Percentiles rank a stretch among this genome's conserved stretches.
Evolutionary conservation across 1,140 invertebrate genomes (phyloP).

Genomic region (Trachelipus rathkii): DNA sequence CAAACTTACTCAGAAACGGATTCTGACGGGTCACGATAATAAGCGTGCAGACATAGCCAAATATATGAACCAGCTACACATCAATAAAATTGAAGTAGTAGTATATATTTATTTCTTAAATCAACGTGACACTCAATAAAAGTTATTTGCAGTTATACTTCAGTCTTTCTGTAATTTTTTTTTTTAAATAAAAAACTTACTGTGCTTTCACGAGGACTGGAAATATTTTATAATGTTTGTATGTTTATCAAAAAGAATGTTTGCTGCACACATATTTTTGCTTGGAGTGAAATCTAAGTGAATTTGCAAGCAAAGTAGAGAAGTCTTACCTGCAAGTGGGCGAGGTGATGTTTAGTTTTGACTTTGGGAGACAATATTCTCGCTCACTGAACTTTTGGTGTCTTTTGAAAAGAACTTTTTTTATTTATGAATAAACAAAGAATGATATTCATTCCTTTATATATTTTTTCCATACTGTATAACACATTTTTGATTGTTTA

Average conservation of each 20-base stretch:
- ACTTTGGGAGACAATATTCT: background rate
- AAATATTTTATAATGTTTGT: background rate
- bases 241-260: too few relatives aligned
- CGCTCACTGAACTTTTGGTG: background rate
- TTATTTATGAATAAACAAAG: background rate
- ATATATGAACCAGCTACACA: background rate
- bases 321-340: too few relatives aligned
- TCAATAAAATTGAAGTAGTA: background rate
- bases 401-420: too few relatives aligned
- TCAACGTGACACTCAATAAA: background rate
- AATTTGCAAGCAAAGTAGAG: background rate
- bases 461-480: background rate
- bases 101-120: background rate
- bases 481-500: too few relatives aligned
- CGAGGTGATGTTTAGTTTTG: background rate
- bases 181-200: background rate
- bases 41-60: background rate
- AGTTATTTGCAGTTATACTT: background rate
- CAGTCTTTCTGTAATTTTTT: background rate
- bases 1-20: background rate
- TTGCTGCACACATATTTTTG: background rate
- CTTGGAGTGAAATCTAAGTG: background rate
- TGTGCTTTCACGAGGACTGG: background rate
- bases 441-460: background rate
- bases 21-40: background rate